These are phyloP conservation scores for Athene noctua DNA, from an alignment of 2,113 vertebrate genomes.

Conservation along the genomic window DNA sequence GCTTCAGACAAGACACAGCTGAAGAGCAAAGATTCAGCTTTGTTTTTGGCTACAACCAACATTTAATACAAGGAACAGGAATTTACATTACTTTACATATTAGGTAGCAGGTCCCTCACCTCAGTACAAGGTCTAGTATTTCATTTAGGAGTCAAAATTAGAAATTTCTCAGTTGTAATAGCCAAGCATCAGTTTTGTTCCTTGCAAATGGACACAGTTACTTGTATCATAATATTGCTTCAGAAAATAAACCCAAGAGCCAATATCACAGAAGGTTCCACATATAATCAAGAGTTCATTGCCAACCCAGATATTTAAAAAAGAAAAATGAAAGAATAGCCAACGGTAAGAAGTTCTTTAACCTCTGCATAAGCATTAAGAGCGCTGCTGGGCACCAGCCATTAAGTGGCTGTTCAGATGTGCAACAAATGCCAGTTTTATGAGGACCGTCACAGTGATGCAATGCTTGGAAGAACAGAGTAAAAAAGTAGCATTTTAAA, in stretches of 20 bases:
- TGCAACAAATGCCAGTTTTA: slow-evolving; percentile 30
- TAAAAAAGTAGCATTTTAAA: not conserved
- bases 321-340: not conserved
- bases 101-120: not conserved
- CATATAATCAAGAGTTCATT: not conserved
- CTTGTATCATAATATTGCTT: slow-evolving; percentile 64
- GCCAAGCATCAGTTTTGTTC: slow-evolving; percentile 38
- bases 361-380: slow-evolving; percentile 33
- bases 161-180: not conserved
- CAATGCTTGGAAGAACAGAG: slow-evolving; percentile 50
- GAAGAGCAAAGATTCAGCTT: slow-evolving; percentile 36
- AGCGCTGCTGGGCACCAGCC: slow-evolving; percentile 66
- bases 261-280: not conserved
- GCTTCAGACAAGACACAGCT: slow-evolving; percentile 41
- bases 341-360: not conserved
- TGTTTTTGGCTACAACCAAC: slow-evolving; percentile 26
- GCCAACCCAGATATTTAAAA: not conserved
- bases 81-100: slow-evolving; percentile 55
- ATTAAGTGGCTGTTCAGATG: slow-evolving; percentile 68
- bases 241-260: slow-evolving; percentile 34
- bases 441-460: slow-evolving; percentile 70
- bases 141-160: not conserved
- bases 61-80: slow-evolving; percentile 21
- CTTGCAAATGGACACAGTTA: not conserved
- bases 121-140: not conserved